Evolutionary conservation across 2,113 vertebrate species (phyloP).

Genomic region (Uropsilus gracilis): DNA sequence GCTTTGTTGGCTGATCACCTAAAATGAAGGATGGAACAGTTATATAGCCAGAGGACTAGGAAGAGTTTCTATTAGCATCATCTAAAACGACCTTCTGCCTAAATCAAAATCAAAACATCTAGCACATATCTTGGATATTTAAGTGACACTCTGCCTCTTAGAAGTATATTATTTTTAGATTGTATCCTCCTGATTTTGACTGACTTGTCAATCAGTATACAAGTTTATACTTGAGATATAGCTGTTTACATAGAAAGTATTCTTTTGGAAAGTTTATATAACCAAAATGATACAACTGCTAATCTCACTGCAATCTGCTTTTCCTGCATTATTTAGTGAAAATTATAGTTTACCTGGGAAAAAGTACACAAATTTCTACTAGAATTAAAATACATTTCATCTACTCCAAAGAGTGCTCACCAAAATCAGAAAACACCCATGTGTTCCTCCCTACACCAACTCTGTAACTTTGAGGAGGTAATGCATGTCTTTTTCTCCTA

Average conservation of each 20-base stretch:
- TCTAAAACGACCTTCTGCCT: neutral
- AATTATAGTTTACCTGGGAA: constrained; percentile 15
- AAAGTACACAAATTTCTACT: neutral
- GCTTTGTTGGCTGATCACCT: constrained; percentile 19
- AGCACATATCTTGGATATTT: neutral
- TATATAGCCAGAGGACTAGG: neutral
- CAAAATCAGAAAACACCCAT: constrained; percentile 1
- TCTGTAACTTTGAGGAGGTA: neutral
- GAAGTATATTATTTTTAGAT: constrained; percentile 7
- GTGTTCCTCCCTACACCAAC: rapidly evolving
- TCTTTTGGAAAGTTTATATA: constrained; percentile 3
- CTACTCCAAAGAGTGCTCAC: neutral
- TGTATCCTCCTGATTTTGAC: constrained; percentile 14
- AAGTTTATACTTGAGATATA: neutral
- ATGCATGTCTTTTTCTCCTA: neutral
- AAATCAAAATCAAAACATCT: neutral
- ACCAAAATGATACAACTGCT: neutral
- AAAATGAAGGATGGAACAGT: neutral
- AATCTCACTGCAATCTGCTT: constrained; percentile 6
- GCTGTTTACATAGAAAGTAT: neutral
- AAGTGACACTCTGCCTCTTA: neutral
- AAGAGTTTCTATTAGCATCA: neutral
- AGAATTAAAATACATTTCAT: constrained; percentile 41
- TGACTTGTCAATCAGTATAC: neutral
- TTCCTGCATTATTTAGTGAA: constrained; percentile 1